Evolutionary conservation across 1,140 invertebrate species (phyloP), one percentile per base, ranked within the genome.

Genomic region (Notospermus geniculatus): DNA sequence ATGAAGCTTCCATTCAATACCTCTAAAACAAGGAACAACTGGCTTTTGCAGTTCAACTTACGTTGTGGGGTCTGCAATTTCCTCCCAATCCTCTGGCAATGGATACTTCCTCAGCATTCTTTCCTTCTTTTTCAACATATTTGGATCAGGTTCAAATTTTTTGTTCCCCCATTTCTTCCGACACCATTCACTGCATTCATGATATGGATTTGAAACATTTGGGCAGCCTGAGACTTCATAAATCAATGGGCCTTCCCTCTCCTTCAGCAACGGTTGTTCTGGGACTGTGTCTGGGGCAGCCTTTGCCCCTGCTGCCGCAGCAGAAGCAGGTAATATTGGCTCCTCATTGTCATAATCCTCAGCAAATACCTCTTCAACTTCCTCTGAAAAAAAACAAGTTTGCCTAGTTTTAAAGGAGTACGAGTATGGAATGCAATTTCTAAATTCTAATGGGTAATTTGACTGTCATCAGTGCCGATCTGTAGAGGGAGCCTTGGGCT

Each of bases 201-300:
- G 97, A 79, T 90, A 95, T 61, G 93, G 90, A 77, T 98, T 99
- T 70, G 87, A 91, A 80, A 95, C 97, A 76, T 98, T 98, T 1
- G 97, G 97, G 80, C 97, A 99, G 2, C 90, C 89, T 69, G 86
- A 86, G 2, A 70, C 71, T 52, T 74, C 58, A 43, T 69, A 45
- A 19, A 71, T 23, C 5, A 13, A 11, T 9, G 54, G 19, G 22
- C 54, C 27, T 46, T 52, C 15, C 27, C 52, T 23, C 23, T 66
- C 57, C 22, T 64, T 56, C 41, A 60, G 50, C 13, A 59, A 53
- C 15, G 60, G 57, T 11, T 66, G 55, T 36, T 32, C 57, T 36
- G 60, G 46, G 19, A 15, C 19, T 1, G 36, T 45, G 2, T 50
- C 60, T n/a, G 30, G 56, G 15, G 19, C 36, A 15, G 57, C 54